phyloP scores from a whole-genome alignment of 2,888 invertebrate genomes.

The Arctia plantaginis region DNA sequence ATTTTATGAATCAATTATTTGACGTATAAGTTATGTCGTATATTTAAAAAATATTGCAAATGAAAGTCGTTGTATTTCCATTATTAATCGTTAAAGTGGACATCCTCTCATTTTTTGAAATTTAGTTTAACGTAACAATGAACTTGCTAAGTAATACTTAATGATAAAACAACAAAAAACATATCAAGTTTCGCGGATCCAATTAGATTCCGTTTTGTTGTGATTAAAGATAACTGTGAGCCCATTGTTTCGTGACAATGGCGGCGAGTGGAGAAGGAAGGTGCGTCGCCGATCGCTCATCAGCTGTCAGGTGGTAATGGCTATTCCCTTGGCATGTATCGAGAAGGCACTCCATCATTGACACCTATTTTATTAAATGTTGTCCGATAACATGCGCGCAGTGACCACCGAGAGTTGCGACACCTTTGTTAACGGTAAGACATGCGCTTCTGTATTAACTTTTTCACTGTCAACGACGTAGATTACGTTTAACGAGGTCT shows the following conservation, averaged over 20 bases:
- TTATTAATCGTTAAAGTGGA: not conserved
- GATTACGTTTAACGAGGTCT: slow-evolving; percentile 45
- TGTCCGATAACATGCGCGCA: slow-evolving; percentile 62
- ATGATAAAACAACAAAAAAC: slow-evolving; percentile 62
- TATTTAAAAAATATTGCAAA: not conserved
- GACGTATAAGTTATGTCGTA: not conserved
- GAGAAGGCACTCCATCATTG: slow-evolving; percentile 77
- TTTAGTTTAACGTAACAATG: slow-evolving; percentile 41
- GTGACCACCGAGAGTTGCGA: slow-evolving; percentile 66
- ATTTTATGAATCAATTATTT: slow-evolving; percentile 15
- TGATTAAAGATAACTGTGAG: slow-evolving; percentile 80
- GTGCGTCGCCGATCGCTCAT: slow-evolving; percentile 76
- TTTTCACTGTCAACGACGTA: slow-evolving; percentile 54
- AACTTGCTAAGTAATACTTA: slow-evolving; percentile 44
- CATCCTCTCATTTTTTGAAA: slow-evolving; percentile 17
- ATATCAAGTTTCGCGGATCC: slow-evolving; percentile 75
- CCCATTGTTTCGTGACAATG: slow-evolving; percentile 82
- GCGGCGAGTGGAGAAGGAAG: slow-evolving; percentile 71
- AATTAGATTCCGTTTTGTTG: slow-evolving; percentile 82
- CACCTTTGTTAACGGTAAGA: slow-evolving; percentile 72
- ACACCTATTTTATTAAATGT: slow-evolving; percentile 77
- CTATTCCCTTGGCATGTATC: slow-evolving; percentile 65
- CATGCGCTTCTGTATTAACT: slow-evolving; percentile 60
- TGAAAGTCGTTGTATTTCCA: not conserved
- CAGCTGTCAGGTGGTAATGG: slow-evolving; percentile 81